phyloP scores from a whole-genome alignment of 2,113 vertebrate species.

The Thalassoma bifasciatum region DNA sequence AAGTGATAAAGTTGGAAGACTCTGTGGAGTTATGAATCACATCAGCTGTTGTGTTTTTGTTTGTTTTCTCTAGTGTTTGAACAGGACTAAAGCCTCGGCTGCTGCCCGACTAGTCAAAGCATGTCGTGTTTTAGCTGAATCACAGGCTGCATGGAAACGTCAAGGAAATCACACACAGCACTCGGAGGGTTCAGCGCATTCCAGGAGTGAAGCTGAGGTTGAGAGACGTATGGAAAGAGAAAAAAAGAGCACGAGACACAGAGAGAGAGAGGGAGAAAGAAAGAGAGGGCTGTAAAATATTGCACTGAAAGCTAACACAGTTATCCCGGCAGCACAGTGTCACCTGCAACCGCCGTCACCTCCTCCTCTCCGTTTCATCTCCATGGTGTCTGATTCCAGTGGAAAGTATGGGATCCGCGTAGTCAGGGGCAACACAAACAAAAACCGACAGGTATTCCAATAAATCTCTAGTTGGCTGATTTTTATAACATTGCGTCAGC shows the following conservation, averaged over 20 bases:
- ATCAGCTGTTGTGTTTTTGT: slow-evolving; percentile 45
- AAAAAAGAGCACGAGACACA: background rate
- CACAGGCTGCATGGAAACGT: slow-evolving; percentile 72
- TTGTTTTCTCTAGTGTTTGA: slow-evolving; percentile 57
- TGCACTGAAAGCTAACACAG: slow-evolving; percentile 84
- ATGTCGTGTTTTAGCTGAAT: slow-evolving; percentile 76
- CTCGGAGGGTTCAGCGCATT: slow-evolving; percentile 64
- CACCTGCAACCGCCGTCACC: slow-evolving; percentile 72
- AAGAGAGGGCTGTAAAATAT: slow-evolving; percentile 77
- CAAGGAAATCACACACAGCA: slow-evolving; percentile 63
- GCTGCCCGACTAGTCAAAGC: slow-evolving; percentile 77
- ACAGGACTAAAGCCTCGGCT: slow-evolving; percentile 66
- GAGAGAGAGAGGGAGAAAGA: slow-evolving; percentile 32
- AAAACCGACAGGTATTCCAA: slow-evolving; percentile 80
- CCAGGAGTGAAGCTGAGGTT: slow-evolving; percentile 63
- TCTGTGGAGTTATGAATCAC: slow-evolving; percentile 51
- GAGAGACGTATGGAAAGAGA: slow-evolving; percentile 54
- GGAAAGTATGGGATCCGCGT: slow-evolving; percentile 80
- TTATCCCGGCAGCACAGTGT: slow-evolving; percentile 73
- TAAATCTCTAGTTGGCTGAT: slow-evolving; percentile 77
- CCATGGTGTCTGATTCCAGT: slow-evolving; percentile 80
- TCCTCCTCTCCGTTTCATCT: slow-evolving; percentile 71
- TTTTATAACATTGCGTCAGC: slow-evolving; percentile 75
- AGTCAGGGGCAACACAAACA: slow-evolving; percentile 77
- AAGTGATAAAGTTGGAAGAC: slow-evolving; percentile 64